phyloP scores from a whole-genome alignment of 2,888 invertebrate genomes.

The Heliconius aoede region DNA sequence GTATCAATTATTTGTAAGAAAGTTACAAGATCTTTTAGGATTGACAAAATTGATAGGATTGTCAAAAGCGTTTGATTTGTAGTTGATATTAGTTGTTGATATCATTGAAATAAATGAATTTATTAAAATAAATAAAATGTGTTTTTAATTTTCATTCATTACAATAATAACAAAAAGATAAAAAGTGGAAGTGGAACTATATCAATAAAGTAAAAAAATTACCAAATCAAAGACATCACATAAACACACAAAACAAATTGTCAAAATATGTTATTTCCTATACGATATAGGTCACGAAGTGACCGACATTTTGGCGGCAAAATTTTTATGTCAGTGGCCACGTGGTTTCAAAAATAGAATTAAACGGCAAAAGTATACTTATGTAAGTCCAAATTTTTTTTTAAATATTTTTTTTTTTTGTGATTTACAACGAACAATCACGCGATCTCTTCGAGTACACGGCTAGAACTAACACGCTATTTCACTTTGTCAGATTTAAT shows the following conservation, averaged over 20 bases:
- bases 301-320: slow-evolving; percentile 71
- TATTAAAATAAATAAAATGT: no score
- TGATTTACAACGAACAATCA: slow-evolving; percentile 63
- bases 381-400: not conserved
- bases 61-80: no score
- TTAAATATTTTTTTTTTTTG: not conserved
- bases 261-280: slow-evolving; percentile 51
- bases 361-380: not conserved
- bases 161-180: not conserved
- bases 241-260: slow-evolving; percentile 44
- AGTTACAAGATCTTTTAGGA: no score
- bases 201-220: slow-evolving; percentile 50
- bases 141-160: no score
- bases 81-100: no score
- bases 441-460: slow-evolving; percentile 50
- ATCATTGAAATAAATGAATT: no score
- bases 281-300: slow-evolving; percentile 57
- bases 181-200: slow-evolving; percentile 40
- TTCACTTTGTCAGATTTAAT: slow-evolving; percentile 38
- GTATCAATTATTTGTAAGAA: not conserved
- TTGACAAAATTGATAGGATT: no score
- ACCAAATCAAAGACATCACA: slow-evolving; percentile 64
- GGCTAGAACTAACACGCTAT: slow-evolving; percentile 45
- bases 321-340: slow-evolving; percentile 64
- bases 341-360: slow-evolving; percentile 15